Percentiles rank a stretch among this genome's conserved stretches.
These are phyloP conservation scores for Marcusenius ussheri DNA, from an alignment of 2,113 vertebrate genomes.

Conservation along the genomic window DNA sequence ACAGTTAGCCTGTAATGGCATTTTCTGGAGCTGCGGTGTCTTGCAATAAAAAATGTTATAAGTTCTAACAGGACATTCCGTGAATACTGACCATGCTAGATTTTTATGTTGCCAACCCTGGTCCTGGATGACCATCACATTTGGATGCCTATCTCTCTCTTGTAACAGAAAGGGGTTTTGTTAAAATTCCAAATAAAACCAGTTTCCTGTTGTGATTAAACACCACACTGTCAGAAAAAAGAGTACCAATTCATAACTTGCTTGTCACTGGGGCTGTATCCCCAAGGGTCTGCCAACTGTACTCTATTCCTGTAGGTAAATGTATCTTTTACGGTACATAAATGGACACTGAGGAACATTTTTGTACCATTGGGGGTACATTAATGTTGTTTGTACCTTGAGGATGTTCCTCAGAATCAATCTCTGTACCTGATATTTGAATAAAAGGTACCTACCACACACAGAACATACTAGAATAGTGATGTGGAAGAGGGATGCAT, in stretches of 20 bases:
- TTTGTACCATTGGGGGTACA: background rate
- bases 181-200: background rate
- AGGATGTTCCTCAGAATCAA: background rate
- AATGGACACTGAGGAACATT: background rate
- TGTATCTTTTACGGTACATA: background rate
- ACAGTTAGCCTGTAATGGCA: background rate
- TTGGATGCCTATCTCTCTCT: background rate
- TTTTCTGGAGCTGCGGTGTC: background rate
- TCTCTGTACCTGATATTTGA: background rate
- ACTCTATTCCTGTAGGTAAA: background rate
- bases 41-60: background rate
- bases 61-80: background rate
- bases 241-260: background rate
- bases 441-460: background rate
- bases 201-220: background rate
- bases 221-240: background rate
- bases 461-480: background rate
- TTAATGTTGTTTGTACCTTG: background rate
- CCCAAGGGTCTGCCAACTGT: background rate
- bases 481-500: background rate
- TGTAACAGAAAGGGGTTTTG: background rate
- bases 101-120: background rate
- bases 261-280: background rate
- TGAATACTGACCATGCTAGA: background rate
- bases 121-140: background rate